Evolutionary conservation across 2,113 vertebrate species (phyloP).

Genomic region (Phyllostomus discolor): DNA sequence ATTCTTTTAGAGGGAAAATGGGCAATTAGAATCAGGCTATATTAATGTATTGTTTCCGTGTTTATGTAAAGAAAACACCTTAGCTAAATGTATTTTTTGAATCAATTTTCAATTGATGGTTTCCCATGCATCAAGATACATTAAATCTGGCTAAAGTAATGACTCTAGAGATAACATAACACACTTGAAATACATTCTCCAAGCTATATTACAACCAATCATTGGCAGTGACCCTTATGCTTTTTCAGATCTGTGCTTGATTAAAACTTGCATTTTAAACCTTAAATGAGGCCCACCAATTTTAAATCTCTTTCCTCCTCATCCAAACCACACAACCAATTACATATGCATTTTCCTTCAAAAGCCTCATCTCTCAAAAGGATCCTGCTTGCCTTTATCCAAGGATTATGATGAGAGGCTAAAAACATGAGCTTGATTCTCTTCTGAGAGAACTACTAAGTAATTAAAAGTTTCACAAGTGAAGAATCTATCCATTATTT

Average conservation of each 20-base stretch:
- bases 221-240: conserved; percentile 43
- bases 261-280: conserved; percentile 64
- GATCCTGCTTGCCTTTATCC: conserved; percentile 58
- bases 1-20: conserved; percentile 3
- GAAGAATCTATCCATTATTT: conserved; percentile 60
- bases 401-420: conserved; percentile 57
- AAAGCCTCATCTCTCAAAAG: conserved; percentile 66
- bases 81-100: background rate
- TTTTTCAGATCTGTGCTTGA: conserved; percentile 54
- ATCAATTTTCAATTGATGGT: conserved; percentile 30
- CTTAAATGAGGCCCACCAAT: conserved; percentile 64
- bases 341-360: conserved; percentile 60
- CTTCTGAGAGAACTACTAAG: conserved; percentile 60
- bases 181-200: conserved; percentile 37
- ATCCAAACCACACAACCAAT: conserved; percentile 63
- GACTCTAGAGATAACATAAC: conserved; percentile 17
- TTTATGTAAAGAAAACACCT: conserved; percentile 50
- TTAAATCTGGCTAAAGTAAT: conserved; percentile 13
- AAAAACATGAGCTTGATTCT: conserved; percentile 49
- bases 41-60: background rate
- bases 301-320: conserved; percentile 63
- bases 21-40: conserved; percentile 31
- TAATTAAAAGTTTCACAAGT: conserved; percentile 66
- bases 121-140: conserved; percentile 42
- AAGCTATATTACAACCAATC: conserved; percentile 19